phyloP scores from a whole-genome alignment of 53 echinoderm and acorn worm species.

The Paracentrotus lividus region DNA sequence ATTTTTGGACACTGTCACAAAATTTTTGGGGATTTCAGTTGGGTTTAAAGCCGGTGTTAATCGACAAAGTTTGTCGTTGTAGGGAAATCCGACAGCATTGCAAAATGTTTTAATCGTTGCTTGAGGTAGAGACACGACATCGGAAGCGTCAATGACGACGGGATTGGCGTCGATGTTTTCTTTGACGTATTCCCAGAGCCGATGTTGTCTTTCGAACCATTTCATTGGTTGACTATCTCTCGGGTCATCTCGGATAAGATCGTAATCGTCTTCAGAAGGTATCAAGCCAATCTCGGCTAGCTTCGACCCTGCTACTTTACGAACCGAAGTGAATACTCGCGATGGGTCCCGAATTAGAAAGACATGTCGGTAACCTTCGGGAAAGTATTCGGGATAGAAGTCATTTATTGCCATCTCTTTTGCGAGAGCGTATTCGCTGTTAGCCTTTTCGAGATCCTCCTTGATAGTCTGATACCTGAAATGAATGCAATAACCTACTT shows the following conservation, averaged over 20 bases:
- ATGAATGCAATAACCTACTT: background rate
- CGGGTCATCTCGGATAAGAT: constrained; percentile 32
- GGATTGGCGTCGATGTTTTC: background rate
- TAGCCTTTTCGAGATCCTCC: constrained; percentile 17
- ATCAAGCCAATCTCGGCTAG: background rate
- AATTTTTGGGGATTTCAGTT: constrained; percentile 12
- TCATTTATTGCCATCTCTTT: constrained; percentile 34
- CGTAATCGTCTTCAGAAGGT: background rate
- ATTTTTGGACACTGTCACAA: background rate
- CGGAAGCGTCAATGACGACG: background rate
- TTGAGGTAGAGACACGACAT: background rate
- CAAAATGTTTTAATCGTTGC: background rate
- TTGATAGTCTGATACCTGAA: constrained; percentile 8
- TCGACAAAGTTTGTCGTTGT: background rate
- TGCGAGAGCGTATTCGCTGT: background rate
- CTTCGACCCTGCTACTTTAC: constrained; percentile 15
- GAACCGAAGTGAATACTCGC: background rate
- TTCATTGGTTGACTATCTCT: constrained; percentile 5
- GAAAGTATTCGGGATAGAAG: background rate
- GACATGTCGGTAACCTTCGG: background rate
- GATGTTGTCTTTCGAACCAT: constrained; percentile 13
- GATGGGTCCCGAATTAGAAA: constrained; percentile 11
- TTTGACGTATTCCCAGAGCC: constrained; percentile 10
- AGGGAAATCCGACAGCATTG: background rate
- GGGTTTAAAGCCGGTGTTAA: background rate